These are phyloP conservation scores for Archaeoteleia sp. DNA, from an alignment of 2,888 invertebrate species.

Conservation along the genomic window DNA sequence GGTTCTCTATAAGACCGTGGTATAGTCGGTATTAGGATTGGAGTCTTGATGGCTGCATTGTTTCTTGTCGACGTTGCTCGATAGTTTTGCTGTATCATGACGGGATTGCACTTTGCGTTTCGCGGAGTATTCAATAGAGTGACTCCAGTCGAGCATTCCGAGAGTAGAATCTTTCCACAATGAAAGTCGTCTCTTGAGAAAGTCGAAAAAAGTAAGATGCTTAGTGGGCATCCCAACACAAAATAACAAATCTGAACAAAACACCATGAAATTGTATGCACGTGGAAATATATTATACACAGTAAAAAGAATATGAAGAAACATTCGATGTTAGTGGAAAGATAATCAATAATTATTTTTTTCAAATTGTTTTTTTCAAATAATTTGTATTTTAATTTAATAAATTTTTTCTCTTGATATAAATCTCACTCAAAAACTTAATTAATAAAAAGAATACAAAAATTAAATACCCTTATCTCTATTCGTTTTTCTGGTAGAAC, in stretches of 20 bases:
- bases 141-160: constrained; percentile 39
- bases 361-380: no score
- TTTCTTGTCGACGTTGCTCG: constrained; percentile 68
- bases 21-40: constrained; percentile 59
- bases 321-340: no score
- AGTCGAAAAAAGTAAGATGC: constrained; percentile 35
- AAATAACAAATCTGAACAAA: constrained; percentile 26
- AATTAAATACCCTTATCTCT: no score
- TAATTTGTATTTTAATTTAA: no score
- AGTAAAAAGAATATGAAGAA: no score
- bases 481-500: no score
- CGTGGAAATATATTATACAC: no score
- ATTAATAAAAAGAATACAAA: no score
- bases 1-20: constrained; percentile 62
- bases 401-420: no score
- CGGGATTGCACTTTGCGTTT: constrained; percentile 65
- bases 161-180: constrained; percentile 24
- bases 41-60: constrained; percentile 65
- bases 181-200: constrained; percentile 38
- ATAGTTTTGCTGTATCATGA: constrained; percentile 61
- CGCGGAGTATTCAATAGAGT: constrained; percentile 60
- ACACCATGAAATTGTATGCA: constrained; percentile 30
- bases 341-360: no score
- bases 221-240: constrained; percentile 27
- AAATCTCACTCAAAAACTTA: no score